Percentiles rank a stretch among this genome's conserved stretches.
phyloP scores from a whole-genome alignment of 2,797 vertebrate species.

The Etheostoma perlongum region DNA sequence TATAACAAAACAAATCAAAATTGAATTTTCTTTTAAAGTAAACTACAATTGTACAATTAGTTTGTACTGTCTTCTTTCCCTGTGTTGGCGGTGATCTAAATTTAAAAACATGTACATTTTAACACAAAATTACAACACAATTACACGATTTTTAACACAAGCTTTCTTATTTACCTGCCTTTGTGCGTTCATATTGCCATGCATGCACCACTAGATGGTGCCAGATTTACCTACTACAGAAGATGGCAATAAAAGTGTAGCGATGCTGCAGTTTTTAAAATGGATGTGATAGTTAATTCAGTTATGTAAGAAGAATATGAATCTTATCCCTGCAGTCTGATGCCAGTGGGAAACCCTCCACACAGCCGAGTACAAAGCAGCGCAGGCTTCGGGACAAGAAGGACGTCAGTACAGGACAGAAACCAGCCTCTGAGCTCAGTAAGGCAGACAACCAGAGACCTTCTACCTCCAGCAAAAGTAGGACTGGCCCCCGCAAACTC shows the following conservation, averaged over 20 bases:
- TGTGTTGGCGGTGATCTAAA: slow-evolving; percentile 9
- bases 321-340: slow-evolving; percentile 76
- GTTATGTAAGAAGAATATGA: slow-evolving; percentile 70
- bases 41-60: slow-evolving; percentile 7
- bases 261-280: slow-evolving; percentile 55
- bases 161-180: not conserved
- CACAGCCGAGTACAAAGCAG: slow-evolving; percentile 68
- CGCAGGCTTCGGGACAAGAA: slow-evolving; percentile 57
- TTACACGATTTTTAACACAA: slow-evolving; percentile 15
- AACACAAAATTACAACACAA: too few species aligned
- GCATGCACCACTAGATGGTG: slow-evolving; percentile 86
- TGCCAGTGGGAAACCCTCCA: slow-evolving; percentile 66
- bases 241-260: slow-evolving; percentile 32
- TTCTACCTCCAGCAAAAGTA: slow-evolving; percentile 54
- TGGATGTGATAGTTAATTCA: slow-evolving; percentile 59
- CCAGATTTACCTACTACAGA: slow-evolving; percentile 74
- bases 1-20: slow-evolving; percentile 11
- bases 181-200: not conserved
- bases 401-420: slow-evolving; percentile 58
- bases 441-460: slow-evolving; percentile 65
- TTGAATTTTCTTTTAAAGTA: not conserved
- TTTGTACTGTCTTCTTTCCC: slow-evolving; percentile 35
- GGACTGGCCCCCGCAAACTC: slow-evolving; percentile 66
- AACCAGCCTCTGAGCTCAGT: slow-evolving; percentile 45
- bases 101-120: not conserved